Conservation (phyloP, 2,113 vertebrate species). For the Telmatochromis bifrenatus region DNA sequence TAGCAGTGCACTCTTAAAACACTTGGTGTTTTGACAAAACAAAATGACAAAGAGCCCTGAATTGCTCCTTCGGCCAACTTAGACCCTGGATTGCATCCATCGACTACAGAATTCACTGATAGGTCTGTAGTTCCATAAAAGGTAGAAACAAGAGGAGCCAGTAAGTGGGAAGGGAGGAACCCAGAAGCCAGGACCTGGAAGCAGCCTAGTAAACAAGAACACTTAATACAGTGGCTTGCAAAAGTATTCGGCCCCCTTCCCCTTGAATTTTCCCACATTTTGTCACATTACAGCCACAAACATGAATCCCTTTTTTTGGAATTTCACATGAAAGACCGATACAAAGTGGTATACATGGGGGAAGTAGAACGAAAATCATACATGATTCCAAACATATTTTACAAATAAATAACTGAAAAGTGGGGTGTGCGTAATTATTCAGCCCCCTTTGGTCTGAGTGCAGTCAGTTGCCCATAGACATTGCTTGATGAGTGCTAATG, state of each 20-base stretch:
- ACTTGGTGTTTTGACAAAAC: not conserved
- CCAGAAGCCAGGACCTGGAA: not conserved
- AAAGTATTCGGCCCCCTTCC: not conserved
- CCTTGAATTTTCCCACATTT: not conserved
- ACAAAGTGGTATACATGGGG: accelerated
- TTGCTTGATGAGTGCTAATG: not conserved
- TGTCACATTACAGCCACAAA: not conserved
- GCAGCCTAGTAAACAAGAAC: not conserved
- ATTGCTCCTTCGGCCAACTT: not conserved
- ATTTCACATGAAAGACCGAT: accelerated
- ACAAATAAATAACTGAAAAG: not conserved
- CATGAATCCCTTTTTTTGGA: not conserved
- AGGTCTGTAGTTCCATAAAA: not conserved
- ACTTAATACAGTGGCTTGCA: not conserved
- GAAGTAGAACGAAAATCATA: accelerated
- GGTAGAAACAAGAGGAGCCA: not conserved
- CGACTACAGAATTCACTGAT: not conserved
- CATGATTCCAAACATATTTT: not conserved
- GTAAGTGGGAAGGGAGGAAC: not conserved
- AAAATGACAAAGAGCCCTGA: not conserved
- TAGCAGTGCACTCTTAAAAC: not conserved
- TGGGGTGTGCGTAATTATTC: accelerated
- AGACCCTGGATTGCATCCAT: not conserved
- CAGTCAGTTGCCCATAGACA: not conserved
- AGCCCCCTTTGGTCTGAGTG: not conserved